phyloP scores from a whole-genome alignment of 2,797 vertebrate genomes.

The Buphagus erythrorhynchus region DNA sequence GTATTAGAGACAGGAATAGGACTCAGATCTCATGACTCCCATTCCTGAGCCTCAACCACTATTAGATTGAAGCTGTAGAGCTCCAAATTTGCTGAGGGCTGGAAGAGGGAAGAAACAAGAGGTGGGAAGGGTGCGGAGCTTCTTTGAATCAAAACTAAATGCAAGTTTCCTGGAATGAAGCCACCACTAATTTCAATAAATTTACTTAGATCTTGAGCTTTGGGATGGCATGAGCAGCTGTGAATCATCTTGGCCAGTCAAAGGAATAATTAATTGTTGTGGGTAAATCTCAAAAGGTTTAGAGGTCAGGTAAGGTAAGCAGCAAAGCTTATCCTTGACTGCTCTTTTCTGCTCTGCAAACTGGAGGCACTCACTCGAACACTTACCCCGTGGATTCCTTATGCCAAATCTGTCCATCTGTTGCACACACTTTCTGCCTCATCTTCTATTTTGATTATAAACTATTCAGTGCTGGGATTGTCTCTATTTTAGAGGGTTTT shows the following conservation, averaged over 20 bases:
- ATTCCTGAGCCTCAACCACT: slow-evolving; percentile 28
- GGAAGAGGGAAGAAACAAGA: slow-evolving; percentile 23
- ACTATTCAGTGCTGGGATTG: slow-evolving; percentile 18
- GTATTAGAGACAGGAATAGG: slow-evolving; percentile 36
- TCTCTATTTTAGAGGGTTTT: background rate
- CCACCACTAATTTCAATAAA: slow-evolving; percentile 69
- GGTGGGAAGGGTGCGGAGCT: slow-evolving; percentile 36
- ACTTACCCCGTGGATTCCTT: slow-evolving; percentile 29
- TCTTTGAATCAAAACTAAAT: slow-evolving; percentile 53
- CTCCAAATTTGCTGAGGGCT: background rate
- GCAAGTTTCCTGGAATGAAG: slow-evolving; percentile 59
- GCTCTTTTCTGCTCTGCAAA: slow-evolving; percentile 63
- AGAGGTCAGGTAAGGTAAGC: slow-evolving; percentile 69
- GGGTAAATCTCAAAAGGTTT: slow-evolving; percentile 70
- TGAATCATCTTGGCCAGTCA: slow-evolving; percentile 72
- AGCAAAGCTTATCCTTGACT: slow-evolving; percentile 62
- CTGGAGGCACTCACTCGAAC: slow-evolving; percentile 39
- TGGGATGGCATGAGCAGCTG: slow-evolving; percentile 69
- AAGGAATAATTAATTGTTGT: slow-evolving; percentile 73
- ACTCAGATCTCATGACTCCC: slow-evolving; percentile 33
- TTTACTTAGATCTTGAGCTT: slow-evolving; percentile 69
- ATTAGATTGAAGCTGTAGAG: background rate
- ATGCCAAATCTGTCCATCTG: slow-evolving; percentile 44
- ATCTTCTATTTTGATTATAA: slow-evolving; percentile 43
- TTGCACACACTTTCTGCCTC: slow-evolving; percentile 44